These are phyloP conservation scores for Oenanthe oenanthe DNA, from an alignment of 2,113 vertebrate species.

Conservation along the genomic window DNA sequence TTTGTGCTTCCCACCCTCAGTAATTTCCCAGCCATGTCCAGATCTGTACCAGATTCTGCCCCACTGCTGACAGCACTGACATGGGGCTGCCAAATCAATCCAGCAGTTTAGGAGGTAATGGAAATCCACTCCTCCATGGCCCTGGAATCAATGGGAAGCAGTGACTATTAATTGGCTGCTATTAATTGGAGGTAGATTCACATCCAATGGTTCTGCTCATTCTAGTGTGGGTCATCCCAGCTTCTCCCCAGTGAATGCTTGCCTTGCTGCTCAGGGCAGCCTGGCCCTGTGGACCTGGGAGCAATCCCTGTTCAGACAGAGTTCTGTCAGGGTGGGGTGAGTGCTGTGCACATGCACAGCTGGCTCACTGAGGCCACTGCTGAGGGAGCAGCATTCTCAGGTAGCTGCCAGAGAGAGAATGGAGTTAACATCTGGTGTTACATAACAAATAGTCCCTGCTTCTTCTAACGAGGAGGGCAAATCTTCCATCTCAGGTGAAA, in stretches of 20 bases:
- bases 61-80: neutral
- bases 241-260: neutral
- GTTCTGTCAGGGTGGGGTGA: neutral
- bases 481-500: neutral
- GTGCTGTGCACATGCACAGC: accelerated
- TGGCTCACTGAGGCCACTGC: accelerated
- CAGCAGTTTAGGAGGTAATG: neutral
- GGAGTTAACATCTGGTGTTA: neutral
- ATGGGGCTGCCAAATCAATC: neutral
- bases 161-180: neutral
- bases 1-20: neutral
- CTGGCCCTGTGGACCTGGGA: neutral
- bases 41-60: neutral
- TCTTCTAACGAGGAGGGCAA: neutral
- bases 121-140: neutral
- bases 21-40: neutral
- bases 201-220: neutral
- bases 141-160: neutral
- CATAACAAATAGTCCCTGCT: neutral
- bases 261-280: neutral
- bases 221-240: neutral
- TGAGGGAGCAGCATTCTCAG: neutral
- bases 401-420: neutral
- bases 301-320: accelerated
- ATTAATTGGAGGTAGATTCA: neutral